A percentile compares a stretch with the other conserved stretches of the same genome.
These are phyloP conservation scores for Drosophila albomicans DNA, from an alignment of 1,140 invertebrate species.

Conservation along the genomic window DNA sequence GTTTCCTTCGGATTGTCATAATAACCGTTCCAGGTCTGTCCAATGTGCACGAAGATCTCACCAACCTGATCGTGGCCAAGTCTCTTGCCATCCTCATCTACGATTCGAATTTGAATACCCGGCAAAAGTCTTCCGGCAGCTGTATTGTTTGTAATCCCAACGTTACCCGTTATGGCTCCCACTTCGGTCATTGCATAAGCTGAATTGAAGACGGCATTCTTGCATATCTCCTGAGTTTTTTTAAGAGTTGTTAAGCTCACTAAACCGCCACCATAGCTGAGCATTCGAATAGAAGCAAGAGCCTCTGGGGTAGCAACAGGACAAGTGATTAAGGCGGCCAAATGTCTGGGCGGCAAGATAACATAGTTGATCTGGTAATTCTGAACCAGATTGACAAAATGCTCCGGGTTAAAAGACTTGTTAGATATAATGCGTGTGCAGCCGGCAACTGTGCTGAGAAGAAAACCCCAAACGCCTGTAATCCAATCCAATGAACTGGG, in stretches of 20 bases:
- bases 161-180: constrained; percentile 60
- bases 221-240: constrained; percentile 58
- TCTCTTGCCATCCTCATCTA: constrained; percentile 69
- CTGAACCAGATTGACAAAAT: constrained; percentile 64
- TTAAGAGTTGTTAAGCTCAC: constrained; percentile 43
- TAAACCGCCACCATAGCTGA: constrained; percentile 63
- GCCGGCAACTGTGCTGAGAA: constrained; percentile 57
- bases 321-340: constrained; percentile 52
- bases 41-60: constrained; percentile 83
- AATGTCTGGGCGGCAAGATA: constrained; percentile 54
- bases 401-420: constrained; percentile 56
- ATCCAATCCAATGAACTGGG: constrained; percentile 78
- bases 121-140: constrained; percentile 63
- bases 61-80: constrained; percentile 77
- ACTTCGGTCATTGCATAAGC: constrained; percentile 70
- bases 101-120: constrained; percentile 61
- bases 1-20: constrained; percentile 87
- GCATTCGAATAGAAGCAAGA: constrained; percentile 52
- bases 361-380: constrained; percentile 76
- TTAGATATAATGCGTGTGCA: constrained; percentile 69
- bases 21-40: constrained; percentile 84
- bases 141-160: constrained; percentile 52
- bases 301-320: constrained; percentile 54
- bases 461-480: constrained; percentile 63
- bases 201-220: constrained; percentile 55